Percentiles rank a stretch among this genome's conserved stretches.
phyloP scores from a whole-genome alignment of 2,888 invertebrate species.

The Alviniconcha strummeri region DNA sequence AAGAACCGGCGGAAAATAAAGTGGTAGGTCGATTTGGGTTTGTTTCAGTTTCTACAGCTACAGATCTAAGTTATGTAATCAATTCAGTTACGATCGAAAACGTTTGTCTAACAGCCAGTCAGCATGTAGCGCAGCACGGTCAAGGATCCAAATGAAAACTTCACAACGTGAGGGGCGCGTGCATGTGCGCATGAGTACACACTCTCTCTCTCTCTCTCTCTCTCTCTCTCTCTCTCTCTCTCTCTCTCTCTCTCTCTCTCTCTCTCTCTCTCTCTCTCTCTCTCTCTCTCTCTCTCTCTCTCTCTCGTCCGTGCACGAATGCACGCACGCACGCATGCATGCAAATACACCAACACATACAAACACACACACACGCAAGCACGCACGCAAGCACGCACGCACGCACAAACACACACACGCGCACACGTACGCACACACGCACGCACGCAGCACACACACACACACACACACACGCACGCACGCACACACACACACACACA shows the following conservation, averaged over 20 bases:
- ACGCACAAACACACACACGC: not conserved
- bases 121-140: no score
- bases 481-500: not conserved
- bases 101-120: no score
- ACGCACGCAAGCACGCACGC: not conserved
- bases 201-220: no score
- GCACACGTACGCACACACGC: not conserved
- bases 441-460: not conserved
- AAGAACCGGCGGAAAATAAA: constrained; percentile 11
- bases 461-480: not conserved
- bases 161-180: not conserved
- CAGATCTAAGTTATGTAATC: no score
- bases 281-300: no score
- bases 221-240: no score
- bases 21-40: not conserved
- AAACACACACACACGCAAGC: not conserved
- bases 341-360: constrained; percentile 1
- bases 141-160: not conserved
- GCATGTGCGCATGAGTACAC: not conserved
- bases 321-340: no score
- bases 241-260: no score
- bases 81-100: no score
- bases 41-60: no score
- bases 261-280: no score
- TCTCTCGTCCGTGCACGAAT: no score